Conservation (phyloP, 2,113 vertebrate species). For the Chelonoidis abingdonii region DNA sequence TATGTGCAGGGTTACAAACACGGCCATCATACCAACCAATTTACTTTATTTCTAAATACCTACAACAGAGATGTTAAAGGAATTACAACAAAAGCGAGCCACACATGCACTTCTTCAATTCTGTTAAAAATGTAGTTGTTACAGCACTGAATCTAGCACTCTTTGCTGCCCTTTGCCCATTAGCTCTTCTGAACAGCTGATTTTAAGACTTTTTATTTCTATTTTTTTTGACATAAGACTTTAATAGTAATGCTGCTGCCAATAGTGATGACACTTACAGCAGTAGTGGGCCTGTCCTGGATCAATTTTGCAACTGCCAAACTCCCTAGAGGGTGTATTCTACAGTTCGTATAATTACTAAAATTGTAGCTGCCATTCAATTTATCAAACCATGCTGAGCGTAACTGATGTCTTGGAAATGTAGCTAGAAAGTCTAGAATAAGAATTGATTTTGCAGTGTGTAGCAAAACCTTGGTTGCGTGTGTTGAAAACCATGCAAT, state of each 20-base stretch:
- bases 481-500: not conserved
- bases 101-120: not conserved
- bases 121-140: not conserved
- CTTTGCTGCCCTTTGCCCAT: not conserved
- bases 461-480: not conserved
- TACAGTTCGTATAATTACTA: not conserved
- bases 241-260: too few relatives aligned
- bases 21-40: not conserved
- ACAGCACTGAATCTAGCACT: not conserved
- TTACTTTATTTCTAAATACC: not conserved
- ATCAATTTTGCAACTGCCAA: not conserved
- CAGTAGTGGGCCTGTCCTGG: not conserved
- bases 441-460: not conserved
- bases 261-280: not conserved
- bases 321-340: not conserved
- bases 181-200: not conserved
- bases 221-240: not conserved
- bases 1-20: not conserved
- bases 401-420: not conserved
- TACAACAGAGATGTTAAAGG: not conserved
- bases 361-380: conserved; percentile 32
- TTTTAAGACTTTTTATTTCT: not conserved
- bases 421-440: conserved; percentile 35
- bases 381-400: conserved; percentile 9
- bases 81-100: not conserved